These are phyloP conservation scores for Eutolmus rufibarbis DNA, from an alignment of 2,888 invertebrate genomes.

Conservation along the genomic window DNA sequence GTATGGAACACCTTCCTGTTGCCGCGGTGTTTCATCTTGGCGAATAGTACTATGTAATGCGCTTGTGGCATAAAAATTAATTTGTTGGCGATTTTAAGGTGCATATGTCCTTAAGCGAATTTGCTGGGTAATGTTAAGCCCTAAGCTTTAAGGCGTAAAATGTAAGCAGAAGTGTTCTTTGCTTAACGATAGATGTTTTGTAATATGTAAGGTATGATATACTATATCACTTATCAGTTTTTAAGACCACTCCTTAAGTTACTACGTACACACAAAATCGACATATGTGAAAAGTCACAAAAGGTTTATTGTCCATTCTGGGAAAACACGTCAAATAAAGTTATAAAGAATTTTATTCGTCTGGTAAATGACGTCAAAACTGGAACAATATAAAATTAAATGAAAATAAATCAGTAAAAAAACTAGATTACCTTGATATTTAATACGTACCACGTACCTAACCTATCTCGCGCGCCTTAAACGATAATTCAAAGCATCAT, in stretches of 20 bases:
- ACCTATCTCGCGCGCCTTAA: background rate
- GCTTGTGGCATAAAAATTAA: too few species aligned
- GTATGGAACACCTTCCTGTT: too few species aligned
- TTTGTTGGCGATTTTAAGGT: too few species aligned
- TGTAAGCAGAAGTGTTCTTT: too few species aligned
- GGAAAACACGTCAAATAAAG: background rate
- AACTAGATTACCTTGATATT: slow-evolving; percentile 1
- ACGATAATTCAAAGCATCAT: background rate
- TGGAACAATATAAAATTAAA: background rate
- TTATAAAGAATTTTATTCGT: background rate
- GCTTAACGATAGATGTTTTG: too few species aligned
- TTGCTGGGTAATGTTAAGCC: too few species aligned
- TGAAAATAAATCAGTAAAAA: background rate
- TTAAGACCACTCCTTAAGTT: background rate
- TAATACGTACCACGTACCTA: background rate
- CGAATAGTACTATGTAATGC: too few species aligned
- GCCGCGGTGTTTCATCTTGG: too few species aligned
- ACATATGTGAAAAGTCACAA: background rate
- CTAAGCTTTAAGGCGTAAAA: too few species aligned
- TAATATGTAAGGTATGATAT: too few species aligned
- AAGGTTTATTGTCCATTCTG: background rate
- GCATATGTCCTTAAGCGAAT: too few species aligned
- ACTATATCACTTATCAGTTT: background rate
- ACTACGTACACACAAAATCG: background rate
- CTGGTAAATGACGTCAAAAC: background rate